Conservation (phyloP, 2,888 invertebrate species). For the Autographa gamma region DNA sequence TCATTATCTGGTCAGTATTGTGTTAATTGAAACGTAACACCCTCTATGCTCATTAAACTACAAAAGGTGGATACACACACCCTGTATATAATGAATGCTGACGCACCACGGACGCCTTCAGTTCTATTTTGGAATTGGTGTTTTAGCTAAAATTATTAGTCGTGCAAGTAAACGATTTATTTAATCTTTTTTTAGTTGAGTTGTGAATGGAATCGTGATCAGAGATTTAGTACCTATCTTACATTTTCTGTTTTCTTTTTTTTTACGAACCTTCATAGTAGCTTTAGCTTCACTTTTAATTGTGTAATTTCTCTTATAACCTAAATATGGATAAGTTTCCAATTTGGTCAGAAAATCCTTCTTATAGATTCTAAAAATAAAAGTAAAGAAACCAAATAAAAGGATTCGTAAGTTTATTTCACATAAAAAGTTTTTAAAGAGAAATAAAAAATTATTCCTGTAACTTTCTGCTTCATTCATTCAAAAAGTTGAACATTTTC, state of each 20-base stretch:
- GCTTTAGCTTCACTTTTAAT: too few species aligned
- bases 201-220: too few species aligned
- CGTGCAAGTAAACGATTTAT: too few species aligned
- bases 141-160: background rate
- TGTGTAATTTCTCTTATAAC: too few species aligned
- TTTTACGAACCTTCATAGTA: too few species aligned
- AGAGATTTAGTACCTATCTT: too few species aligned
- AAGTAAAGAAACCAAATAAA: too few species aligned
- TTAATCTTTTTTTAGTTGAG: too few species aligned
- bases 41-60: constrained; percentile 56
- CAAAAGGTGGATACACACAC: constrained; percentile 38
- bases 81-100: constrained; percentile 3
- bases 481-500: constrained; percentile 33
- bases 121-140: background rate
- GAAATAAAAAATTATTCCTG: constrained; percentile 25
- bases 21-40: constrained; percentile 66
- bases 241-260: too few species aligned
- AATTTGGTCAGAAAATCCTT: too few species aligned
- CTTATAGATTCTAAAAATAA: too few species aligned
- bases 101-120: background rate
- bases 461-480: constrained; percentile 23
- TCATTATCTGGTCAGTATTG: constrained; percentile 50
- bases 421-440: constrained; percentile 15
- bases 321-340: too few species aligned
- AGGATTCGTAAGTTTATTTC: background rate